Evolutionary conservation across 2,888 invertebrate species (phyloP).

Genomic region (Plemyria rubiginata): DNA sequence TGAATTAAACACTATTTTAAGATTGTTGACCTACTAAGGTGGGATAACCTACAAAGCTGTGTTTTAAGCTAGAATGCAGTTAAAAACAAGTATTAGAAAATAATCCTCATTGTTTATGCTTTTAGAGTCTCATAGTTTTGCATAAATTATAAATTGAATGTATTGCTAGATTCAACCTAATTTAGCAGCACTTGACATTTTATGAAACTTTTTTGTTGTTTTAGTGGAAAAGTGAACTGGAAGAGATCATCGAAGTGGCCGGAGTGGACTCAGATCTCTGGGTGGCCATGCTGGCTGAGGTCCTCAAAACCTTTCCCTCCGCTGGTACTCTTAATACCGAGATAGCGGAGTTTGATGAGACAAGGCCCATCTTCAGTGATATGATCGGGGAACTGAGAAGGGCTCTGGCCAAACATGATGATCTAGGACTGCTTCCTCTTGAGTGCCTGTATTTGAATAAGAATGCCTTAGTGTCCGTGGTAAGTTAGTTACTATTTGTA

Average conservation of each 20-base stretch:
- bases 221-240: conserved; percentile 96
- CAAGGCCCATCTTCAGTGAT: conserved; percentile 95
- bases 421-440: conserved; percentile 94
- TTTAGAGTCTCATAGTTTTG: too few species aligned
- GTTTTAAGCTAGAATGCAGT: neutral
- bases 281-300: conserved; percentile 98
- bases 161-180: too few species aligned
- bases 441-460: conserved; percentile 99
- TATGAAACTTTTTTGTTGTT: conserved; percentile 50
- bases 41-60: conserved; percentile 23
- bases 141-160: too few species aligned
- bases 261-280: conserved; percentile 97
- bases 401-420: conserved; percentile 92
- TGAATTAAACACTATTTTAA: neutral
- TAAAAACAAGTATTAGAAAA: neutral
- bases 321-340: conserved; percentile 95
- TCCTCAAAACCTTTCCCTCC: conserved; percentile 96
- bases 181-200: too few species aligned
- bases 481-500: conserved; percentile 76
- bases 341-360: conserved; percentile 94
- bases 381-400: conserved; percentile 93
- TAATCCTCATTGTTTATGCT: too few species aligned
- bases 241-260: conserved; percentile 97
- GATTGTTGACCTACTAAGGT: neutral
- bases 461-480: conserved; percentile 94